A percentile compares a stretch with the other conserved stretches of the same genome.
phyloP scores from a whole-genome alignment of 2,888 invertebrate genomes.

The Dromius quadrimaculatus region DNA sequence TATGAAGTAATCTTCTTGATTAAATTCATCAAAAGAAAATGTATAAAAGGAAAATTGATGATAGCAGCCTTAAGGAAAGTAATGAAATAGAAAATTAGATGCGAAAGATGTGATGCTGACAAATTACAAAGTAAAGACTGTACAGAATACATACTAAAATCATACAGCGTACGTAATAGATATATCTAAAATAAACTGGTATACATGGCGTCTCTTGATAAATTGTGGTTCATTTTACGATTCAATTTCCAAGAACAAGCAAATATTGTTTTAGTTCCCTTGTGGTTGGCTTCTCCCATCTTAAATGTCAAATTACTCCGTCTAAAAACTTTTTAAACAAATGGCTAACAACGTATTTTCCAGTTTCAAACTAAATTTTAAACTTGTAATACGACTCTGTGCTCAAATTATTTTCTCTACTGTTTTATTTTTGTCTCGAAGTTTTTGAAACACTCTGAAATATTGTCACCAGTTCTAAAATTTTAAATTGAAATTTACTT shows the following conservation, averaged over 20 bases:
- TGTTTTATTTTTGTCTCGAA: constrained; percentile 3
- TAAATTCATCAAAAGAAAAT: constrained; percentile 14
- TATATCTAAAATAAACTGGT: too few species aligned
- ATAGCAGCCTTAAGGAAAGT: constrained; percentile 16
- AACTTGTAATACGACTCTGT: constrained; percentile 20
- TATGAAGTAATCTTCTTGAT: constrained; percentile 17
- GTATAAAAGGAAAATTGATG: constrained; percentile 31
- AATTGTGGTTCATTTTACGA: too few species aligned
- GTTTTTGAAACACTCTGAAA: neutral
- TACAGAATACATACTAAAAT: neutral
- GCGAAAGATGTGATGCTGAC: constrained; percentile 26
- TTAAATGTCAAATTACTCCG: constrained; percentile 10
- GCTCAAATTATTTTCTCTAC: constrained; percentile 2
- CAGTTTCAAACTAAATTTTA: constrained; percentile 15
- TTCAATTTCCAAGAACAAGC: constrained; percentile 4
- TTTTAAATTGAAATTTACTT: too few species aligned
- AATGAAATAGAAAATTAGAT: constrained; percentile 37
- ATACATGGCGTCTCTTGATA: too few species aligned
- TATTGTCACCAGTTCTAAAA: too few species aligned
- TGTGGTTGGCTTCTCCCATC: neutral
- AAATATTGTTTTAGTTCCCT: constrained; percentile 5
- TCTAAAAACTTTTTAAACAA: constrained; percentile 11
- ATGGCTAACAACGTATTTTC: constrained; percentile 15
- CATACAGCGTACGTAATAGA: neutral
- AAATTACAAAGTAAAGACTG: constrained; percentile 21